Evolutionary conservation across 2,113 vertebrate species (phyloP).

Genomic region (Hippolais icterina): DNA sequence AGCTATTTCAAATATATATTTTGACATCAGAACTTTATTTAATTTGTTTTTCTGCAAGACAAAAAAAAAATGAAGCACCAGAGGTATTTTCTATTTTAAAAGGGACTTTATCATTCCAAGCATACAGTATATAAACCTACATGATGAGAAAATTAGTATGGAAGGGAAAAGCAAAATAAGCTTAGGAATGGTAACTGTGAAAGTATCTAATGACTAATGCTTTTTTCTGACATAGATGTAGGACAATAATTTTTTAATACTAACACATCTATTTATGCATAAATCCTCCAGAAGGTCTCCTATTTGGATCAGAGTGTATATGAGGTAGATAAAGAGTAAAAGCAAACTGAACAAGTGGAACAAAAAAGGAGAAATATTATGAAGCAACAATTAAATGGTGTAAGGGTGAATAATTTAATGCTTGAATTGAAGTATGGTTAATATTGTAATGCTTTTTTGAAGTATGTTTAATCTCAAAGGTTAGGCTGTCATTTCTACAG

Average conservation of each 20-base stretch:
- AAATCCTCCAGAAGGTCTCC: slow-evolving; percentile 61
- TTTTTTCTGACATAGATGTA: not conserved
- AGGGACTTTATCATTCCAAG: not conserved
- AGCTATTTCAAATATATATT: not conserved
- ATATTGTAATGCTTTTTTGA: not conserved
- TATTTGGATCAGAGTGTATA: slow-evolving; percentile 26
- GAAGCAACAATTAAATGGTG: slow-evolving; percentile 12
- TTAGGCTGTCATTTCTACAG: slow-evolving; percentile 25
- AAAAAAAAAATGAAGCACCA: not conserved
- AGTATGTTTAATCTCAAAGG: not conserved
- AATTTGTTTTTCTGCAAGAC: not conserved
- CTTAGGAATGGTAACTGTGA: not conserved
- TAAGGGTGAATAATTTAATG: slow-evolving; percentile 56
- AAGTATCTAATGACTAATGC: not conserved
- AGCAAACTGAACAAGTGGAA: slow-evolving; percentile 44
- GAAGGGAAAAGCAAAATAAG: not conserved
- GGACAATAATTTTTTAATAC: not conserved
- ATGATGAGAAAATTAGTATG: not conserved
- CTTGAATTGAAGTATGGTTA: not conserved
- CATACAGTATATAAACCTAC: not conserved
- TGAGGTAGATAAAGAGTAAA: slow-evolving; percentile 44
- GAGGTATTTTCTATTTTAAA: not conserved
- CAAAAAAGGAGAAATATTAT: not conserved
- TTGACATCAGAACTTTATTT: slow-evolving; percentile 4
- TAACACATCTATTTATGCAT: not conserved